Percentiles rank a stretch among this genome's conserved stretches.
Conservation (phyloP, 2,888 invertebrate species). For the Drosophila birchii region DNA sequence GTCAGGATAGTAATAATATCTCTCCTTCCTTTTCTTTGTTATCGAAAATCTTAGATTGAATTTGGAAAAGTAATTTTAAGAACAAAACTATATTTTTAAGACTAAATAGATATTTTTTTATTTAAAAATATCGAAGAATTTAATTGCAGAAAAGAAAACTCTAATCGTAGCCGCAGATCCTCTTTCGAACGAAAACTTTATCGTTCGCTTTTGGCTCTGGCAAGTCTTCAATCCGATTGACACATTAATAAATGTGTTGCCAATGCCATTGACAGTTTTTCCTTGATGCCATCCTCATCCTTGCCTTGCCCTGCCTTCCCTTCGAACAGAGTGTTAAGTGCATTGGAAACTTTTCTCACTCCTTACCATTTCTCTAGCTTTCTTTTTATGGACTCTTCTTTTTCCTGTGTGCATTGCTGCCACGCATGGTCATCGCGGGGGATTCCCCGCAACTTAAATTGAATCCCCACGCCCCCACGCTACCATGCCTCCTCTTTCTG, state of each 20-base stretch:
- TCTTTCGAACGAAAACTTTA: conserved; percentile 27
- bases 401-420: conserved; percentile 56
- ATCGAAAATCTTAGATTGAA: background rate
- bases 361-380: conserved; percentile 22
- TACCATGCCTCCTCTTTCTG: background rate
- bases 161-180: conserved; percentile 4
- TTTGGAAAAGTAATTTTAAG: background rate
- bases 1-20: background rate
- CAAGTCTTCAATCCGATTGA: conserved; percentile 66
- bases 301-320: background rate
- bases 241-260: conserved; percentile 77
- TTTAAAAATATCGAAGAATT: background rate
- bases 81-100: background rate
- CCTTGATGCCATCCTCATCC: conserved; percentile 15
- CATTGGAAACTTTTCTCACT: conserved; percentile 66
- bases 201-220: conserved; percentile 24
- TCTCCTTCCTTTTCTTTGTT: background rate
- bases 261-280: conserved; percentile 69
- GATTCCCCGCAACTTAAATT: conserved; percentile 70
- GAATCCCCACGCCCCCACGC: conserved; percentile 53
- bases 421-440: conserved; percentile 74
- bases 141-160: background rate
- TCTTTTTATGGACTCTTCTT: conserved; percentile 52
- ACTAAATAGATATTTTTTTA: background rate
- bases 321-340: conserved; percentile 71